phyloP scores from a whole-genome alignment of 2,113 vertebrate genomes.

The Aegypius monachus region DNA sequence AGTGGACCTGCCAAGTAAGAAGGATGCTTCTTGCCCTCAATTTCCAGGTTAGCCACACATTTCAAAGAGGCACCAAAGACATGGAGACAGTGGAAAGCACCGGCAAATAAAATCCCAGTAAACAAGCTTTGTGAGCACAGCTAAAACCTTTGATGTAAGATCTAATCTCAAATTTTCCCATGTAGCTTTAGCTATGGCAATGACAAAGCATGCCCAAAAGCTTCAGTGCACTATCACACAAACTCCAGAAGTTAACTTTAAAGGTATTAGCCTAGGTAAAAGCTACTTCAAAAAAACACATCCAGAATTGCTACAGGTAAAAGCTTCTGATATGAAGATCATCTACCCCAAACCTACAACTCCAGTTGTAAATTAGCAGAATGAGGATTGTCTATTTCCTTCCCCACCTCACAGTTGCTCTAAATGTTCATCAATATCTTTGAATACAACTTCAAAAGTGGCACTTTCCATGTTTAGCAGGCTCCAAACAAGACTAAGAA shows the following conservation, averaged over 20 bases:
- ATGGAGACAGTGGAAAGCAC: background rate
- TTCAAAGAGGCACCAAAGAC: background rate
- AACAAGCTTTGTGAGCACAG: background rate
- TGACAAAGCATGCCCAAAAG: background rate
- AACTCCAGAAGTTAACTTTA: background rate
- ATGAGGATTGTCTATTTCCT: background rate
- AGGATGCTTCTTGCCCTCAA: background rate
- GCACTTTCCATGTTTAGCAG: background rate
- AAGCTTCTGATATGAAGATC: background rate
- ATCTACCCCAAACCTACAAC: background rate
- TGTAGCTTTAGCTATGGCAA: rapidly evolving
- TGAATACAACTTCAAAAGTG: background rate
- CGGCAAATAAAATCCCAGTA: background rate
- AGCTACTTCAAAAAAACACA: background rate
- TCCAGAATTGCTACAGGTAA: background rate
- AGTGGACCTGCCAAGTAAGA: background rate
- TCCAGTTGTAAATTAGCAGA: background rate
- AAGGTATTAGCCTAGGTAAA: background rate
- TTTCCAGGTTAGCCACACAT: background rate
- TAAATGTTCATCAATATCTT: background rate
- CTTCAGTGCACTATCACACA: no score
- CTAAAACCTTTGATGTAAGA: background rate
- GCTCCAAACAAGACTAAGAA: background rate
- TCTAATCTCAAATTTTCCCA: background rate
- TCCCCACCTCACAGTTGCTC: background rate